Evolutionary conservation across 2,888 invertebrate species (phyloP), one percentile per base, ranked within the genome.

Genomic region (Anodontia alba): DNA sequence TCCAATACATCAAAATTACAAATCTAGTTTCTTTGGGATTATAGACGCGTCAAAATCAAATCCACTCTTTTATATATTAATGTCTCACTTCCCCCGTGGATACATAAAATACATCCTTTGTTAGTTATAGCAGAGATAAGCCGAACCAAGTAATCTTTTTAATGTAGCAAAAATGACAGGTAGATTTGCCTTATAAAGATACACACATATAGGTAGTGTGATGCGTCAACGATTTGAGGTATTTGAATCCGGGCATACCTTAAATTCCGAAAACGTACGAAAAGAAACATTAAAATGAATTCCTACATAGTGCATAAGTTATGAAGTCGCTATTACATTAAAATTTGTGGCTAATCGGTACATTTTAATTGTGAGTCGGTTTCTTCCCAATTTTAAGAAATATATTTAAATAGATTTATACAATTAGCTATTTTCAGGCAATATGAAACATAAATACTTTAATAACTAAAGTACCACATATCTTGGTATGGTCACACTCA

Each of bases 221-320:
- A 62, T 62, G 62, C 62, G 29, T 62, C 62, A 62, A 12, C 33
- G 33, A 62, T 62, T 62, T 33, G 2, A 62, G 62, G 62, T 62
- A 62, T 70, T 46, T 46, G 29, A 46, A 70, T 46, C 29, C 70
- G 70, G 26, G 49, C 70, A 70, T 70, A 43, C 46, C 46, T 43
- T 46, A 46, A 42, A 70, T 70, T 70, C 70, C 70, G 70, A 43
- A 70, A 70, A 70, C 46, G 12, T 31, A 62, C 62, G 62, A 62
- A 62, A 33, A 62, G 8, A 62, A 33, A 23, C 54, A 29, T 54
- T 54, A 8, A 12, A 38, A 38, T 38, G 5, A 38, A 38, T 38
- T 38, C 38, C 5, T 12, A 12, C 38, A 38, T 12, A 38, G 7
- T 38, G 5, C 38, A 12, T 38, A 38, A 38, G 12, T 12, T 38